Base-by-base conservation (phyloP, 2,797 vertebrate genomes). In the Acrocephalus scirpaceus region DNA sequence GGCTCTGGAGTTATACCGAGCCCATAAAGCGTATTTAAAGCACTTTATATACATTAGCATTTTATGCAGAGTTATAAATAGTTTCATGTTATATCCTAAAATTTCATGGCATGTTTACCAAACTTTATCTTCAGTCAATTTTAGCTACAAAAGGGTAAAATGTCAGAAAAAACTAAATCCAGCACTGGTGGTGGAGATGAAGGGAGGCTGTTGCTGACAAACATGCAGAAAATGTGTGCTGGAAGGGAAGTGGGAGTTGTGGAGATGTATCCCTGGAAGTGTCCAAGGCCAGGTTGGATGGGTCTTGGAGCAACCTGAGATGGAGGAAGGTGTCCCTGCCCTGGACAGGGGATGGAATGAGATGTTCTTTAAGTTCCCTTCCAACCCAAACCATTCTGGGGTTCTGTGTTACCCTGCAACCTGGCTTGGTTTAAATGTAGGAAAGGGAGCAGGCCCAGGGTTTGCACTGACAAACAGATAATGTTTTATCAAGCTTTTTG, bases 1-100 rank as follows among this genome's bases (percentile, higher is more conserved):
- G 38, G 45, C 48, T 90, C 25, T 70, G 60, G 62, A 67, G 29
- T 21, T 38, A 78, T 92, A 58, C 51, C 80, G 57, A 48, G 32
- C 32, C 54, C 38, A 27, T 51, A 20, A 73, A 88, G 21, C 0
- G 0, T 18, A 13, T 67, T 71, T 66, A 54, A 82, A 86, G 16
- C 1, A 1, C 32, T 66, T 38, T 44, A 1, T 53, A 11, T n/a
- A 16, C 7, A 11, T 8, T 21, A 44, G 32, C 1, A 26, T 90
- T 86, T 75, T 48, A 70, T 95, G 38, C 40, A 45, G 30, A 44
- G 18, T 21, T 36, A 36, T 36, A 36, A 36, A 36, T 36, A 36
- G 36, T 89, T 72, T 75, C 10, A 2, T 60, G 40, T 48, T 51
- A 1, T 5, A 17, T 36, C 56, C 25, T 76, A 44, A 51, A 51